Percentiles rank a stretch among this genome's conserved stretches.
Evolutionary conservation across 2,797 vertebrate genomes (phyloP).

Genomic region (Hippocampus kuda): DNA sequence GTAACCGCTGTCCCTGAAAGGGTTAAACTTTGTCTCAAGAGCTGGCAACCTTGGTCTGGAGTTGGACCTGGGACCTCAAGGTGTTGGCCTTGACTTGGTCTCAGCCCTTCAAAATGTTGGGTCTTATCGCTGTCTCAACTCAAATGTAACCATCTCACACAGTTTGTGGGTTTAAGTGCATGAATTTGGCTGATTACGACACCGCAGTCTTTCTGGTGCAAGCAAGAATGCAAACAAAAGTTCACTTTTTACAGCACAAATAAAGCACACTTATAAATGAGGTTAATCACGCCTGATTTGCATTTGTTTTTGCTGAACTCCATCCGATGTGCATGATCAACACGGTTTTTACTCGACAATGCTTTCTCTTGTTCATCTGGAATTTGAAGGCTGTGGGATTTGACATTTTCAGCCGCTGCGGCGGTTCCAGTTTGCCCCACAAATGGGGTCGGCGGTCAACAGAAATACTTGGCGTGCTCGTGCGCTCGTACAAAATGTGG

Average conservation of each 20-base stretch:
- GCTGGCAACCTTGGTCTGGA: background rate
- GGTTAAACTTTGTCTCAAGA: background rate
- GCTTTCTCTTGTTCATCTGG: slow-evolving; percentile 24
- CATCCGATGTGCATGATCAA: slow-evolving; percentile 48
- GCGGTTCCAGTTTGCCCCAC: background rate
- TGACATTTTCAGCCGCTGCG: slow-evolving; percentile 9
- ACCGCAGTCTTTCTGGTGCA: background rate
- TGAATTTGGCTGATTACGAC: background rate
- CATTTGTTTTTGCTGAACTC: slow-evolving; percentile 34
- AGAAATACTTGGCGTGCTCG: background rate
- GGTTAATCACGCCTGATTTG: slow-evolving; percentile 22
- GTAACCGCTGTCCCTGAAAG: background rate
- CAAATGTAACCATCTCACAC: background rate
- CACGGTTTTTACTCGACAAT: slow-evolving; percentile 37
- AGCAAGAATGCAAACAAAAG: background rate
- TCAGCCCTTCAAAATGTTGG: too few species aligned
- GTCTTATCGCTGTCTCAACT: too few species aligned
- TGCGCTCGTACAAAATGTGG: background rate
- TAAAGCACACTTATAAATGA: slow-evolving; percentile 5
- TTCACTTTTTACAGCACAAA: background rate
- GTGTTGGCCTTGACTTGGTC: too few species aligned
- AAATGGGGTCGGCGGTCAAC: background rate
- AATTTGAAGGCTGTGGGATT: slow-evolving; percentile 34
- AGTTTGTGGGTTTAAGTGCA: background rate
- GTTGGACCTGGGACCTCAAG: background rate